Evolutionary conservation across 2,888 invertebrate species (phyloP), one percentile per base, ranked within the genome.

Genomic region (Lycocerus yunnanus): DNA sequence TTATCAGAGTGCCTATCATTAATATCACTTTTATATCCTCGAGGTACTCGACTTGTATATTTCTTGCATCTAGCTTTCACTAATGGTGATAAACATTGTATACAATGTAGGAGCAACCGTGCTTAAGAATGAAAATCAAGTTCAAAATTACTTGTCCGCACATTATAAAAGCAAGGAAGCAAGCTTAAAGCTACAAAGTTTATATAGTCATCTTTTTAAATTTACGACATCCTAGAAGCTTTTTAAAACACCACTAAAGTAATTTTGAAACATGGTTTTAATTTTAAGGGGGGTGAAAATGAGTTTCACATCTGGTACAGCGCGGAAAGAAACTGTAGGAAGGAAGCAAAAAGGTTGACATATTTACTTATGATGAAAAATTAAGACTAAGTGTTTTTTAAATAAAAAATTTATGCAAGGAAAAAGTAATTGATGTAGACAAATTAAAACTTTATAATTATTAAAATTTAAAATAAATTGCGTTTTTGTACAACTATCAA

Each of bases 81-180:
- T 87, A 87, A 87, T 87, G 86, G 86, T 86, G 86, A 87, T 87
- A 87, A 87, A 87, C 87, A 87, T 87, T 85, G 85, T 86, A 84
- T 84, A 86, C 84, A 84, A 84, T 85, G 86, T 85, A 82, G 83
- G 82, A 74, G 83, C 80, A 81, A 80, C 77, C 78, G 79, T 75
- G 81, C 80, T 81, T 80, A 74, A 81, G 80, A 83, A 81, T 81
- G 81, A 80, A 79, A 78, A 77, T 67, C 69, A 27, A 69, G 70
- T 69, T 72, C 71, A 74, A 80, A 81, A 80, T 83, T 82, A 74
- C 72, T 77, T 77, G 77, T 77, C 71, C 67, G 70, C 71, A 78
- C 76, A 78, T 78, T 75, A 73, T 77, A 69, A 78, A 82, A 78
- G 80, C 77, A 79, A 79, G 80, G 79, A 81, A 80, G 82, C 80